Base-by-base conservation (phyloP, 2,888 invertebrate species). In the Tiliacea aurago region DNA sequence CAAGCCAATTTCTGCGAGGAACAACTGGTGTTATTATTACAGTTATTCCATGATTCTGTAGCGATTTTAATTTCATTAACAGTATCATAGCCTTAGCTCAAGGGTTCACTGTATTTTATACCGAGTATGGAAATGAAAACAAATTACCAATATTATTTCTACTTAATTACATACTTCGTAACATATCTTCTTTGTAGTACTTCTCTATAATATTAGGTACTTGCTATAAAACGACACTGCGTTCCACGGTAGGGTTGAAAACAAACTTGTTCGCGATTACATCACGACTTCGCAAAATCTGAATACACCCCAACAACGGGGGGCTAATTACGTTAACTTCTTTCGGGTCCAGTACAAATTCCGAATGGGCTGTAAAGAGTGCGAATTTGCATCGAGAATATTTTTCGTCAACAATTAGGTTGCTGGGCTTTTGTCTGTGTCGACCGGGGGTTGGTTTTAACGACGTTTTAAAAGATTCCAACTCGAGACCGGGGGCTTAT, bases 381-480 rank as follows among this genome's bases (percentile, higher is more conserved):
- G 93, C 86, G 94, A 95, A 96, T 96, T 96, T 95, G 95, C 95
- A 96, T 95, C 93, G 94, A 92, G 94, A 94, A 95, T 95, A 95
- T 95, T 95, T 95, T 95, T 95, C 95, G 94, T 94, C 95, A 96
- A 95, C 95, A 95, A 96, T 95, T 96, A 95, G 94, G 91, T 92
- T 89, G 93, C 92, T 91, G 91, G 91, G 93, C 93, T 92, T 94
- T 95, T 95, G 95, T 95, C 95, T 95, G 93, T 89, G 87, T 87
- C 87, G 90, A 88, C 90, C 92, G 88, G 92, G 94, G 95, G 95
- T 94, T 92, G 93, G 92, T 90, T 96, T 96, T 96, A 96, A 96
- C 95, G 95, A 95, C 93, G 94, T 95, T 95, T 96, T 96, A 95
- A 96, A 95, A 96, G 95, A 96, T 96, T 95, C 91, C 91, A 90